A percentile compares a stretch with the other conserved stretches of the same genome.
Conservation (phyloP, 2,888 invertebrate species). For the Calephelis perditalis region DNA sequence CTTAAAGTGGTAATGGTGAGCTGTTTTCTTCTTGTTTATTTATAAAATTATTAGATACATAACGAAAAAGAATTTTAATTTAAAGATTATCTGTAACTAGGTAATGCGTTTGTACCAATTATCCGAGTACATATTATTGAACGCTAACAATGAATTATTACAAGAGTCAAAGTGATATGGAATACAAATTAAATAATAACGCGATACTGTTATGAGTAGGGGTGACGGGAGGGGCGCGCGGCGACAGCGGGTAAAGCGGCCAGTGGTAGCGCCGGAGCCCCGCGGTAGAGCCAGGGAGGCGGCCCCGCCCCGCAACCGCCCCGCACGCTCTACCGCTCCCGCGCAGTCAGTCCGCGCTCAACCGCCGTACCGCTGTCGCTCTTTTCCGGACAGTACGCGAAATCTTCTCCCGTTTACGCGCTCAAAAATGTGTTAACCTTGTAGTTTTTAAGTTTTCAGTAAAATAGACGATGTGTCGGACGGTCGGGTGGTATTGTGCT, state of each 20-base stretch:
- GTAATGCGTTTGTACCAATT: too few species aligned
- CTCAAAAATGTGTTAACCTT: slow-evolving; percentile 23
- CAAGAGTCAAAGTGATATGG: slow-evolving; percentile 38
- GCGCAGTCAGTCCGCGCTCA: slow-evolving; percentile 60
- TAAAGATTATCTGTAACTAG: too few species aligned
- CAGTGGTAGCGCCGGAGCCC: slow-evolving; percentile 45
- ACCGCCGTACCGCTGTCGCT: slow-evolving; percentile 51
- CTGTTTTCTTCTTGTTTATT: too few species aligned
- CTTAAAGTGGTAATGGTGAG: too few species aligned
- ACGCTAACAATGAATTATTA: slow-evolving; percentile 34
- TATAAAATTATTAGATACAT: too few species aligned
- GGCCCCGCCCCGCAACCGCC: slow-evolving; percentile 44
- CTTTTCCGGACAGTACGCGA: slow-evolving; percentile 23
- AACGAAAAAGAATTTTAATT: too few species aligned
- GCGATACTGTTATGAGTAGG: slow-evolving; percentile 55
- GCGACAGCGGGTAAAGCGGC: slow-evolving; percentile 64
- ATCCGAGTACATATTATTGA: slow-evolving; percentile 24
- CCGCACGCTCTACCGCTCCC: slow-evolving; percentile 41
- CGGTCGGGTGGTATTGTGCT: slow-evolving; percentile 55
- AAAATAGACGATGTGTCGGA: slow-evolving; percentile 48
- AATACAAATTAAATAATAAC: slow-evolving; percentile 45
- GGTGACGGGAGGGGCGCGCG: slow-evolving; percentile 36
- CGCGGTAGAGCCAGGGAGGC: slow-evolving; percentile 38
- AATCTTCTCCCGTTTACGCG: slow-evolving; percentile 22
- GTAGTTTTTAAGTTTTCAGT: slow-evolving; percentile 17